Evolutionary conservation across 2,888 invertebrate genomes (phyloP).

Genomic region (Globia sparganii): DNA sequence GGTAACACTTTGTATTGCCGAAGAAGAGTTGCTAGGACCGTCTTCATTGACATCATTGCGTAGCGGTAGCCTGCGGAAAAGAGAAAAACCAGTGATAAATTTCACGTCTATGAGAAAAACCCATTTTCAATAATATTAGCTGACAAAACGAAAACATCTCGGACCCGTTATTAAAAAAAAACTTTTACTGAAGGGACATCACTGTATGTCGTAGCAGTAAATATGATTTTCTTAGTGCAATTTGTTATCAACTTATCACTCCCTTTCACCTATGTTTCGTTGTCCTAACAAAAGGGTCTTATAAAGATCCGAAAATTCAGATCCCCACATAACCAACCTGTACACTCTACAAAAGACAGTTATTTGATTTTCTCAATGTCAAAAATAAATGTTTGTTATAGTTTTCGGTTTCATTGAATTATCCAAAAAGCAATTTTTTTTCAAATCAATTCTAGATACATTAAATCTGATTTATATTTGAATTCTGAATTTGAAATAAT

Average conservation of each 20-base stretch:
- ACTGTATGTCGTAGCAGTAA: too few species aligned
- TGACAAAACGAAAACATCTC: too few species aligned
- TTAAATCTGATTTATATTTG: too few species aligned
- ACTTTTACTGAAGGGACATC: too few species aligned
- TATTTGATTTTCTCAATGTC: not conserved
- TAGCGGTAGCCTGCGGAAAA: constrained; percentile 70
- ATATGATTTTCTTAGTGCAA: too few species aligned
- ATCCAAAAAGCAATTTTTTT: not conserved
- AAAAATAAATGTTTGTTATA: too few species aligned
- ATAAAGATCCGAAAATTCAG: not conserved
- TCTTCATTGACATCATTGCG: constrained; percentile 77
- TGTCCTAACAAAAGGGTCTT: not conserved
- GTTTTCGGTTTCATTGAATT: not conserved
- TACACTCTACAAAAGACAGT: not conserved
- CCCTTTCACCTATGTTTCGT: not conserved
- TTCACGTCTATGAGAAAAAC: too few species aligned
- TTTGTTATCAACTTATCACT: too few species aligned
- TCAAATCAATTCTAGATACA: not conserved
- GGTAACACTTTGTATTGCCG: constrained; percentile 69
- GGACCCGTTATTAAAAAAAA: too few species aligned
- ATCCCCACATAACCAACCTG: not conserved
- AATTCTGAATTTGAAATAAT: too few species aligned
- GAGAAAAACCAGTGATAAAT: not conserved
- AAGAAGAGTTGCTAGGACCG: constrained; percentile 68
- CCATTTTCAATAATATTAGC: too few species aligned